Conservation (phyloP, 2,113 vertebrate species). For the Vulpes lagopus region DNA sequence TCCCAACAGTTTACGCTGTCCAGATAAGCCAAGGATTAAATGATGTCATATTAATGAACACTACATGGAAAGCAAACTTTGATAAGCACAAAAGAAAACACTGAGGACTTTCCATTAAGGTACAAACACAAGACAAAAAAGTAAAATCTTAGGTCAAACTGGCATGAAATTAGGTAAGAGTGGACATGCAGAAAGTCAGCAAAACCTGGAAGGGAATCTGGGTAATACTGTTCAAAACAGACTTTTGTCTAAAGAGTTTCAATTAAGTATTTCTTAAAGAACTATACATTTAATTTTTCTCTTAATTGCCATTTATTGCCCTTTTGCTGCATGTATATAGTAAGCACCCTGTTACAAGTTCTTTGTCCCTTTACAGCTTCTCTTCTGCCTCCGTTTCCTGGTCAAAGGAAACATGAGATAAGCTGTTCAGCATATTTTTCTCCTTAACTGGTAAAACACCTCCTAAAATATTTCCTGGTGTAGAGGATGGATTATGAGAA, state of each 20-base stretch:
- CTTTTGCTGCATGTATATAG: not conserved
- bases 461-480: not conserved
- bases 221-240: not conserved
- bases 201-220: not conserved
- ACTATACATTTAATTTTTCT: not conserved
- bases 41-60: not conserved
- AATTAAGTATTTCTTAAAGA: not conserved
- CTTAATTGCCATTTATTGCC: not conserved
- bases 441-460: not conserved
- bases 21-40: not conserved
- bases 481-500: not conserved
- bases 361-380: not conserved
- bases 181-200: not conserved
- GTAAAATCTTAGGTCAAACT: not conserved
- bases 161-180: not conserved
- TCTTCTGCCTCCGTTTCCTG: not conserved
- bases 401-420: not conserved
- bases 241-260: not conserved
- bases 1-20: not conserved
- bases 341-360: not conserved
- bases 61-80: not conserved
- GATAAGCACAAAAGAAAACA: not conserved
- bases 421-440: not conserved
- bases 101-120: not conserved
- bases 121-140: not conserved